Base-by-base conservation (phyloP, 2,113 vertebrate species). In the Alaudala cheleensis region DNA sequence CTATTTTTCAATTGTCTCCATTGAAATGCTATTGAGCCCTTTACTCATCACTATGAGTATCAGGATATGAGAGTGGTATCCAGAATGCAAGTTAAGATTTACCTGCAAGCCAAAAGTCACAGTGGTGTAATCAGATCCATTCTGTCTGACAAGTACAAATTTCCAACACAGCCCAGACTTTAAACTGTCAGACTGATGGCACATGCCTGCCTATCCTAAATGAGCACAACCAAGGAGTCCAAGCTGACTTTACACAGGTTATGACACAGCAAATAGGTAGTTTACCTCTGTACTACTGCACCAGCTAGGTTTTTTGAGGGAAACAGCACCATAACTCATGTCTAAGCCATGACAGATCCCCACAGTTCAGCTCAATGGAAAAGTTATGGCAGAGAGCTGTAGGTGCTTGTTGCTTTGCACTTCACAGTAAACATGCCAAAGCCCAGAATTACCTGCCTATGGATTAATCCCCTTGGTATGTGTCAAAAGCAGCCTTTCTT, bases 371-470 rank as follows among this genome's bases (percentile, higher is more conserved):
- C 60, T 86, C 25, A 2, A 4, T 19, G 33, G 71, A 85, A 77
- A 74, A 94, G 71, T 88, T 90, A 92, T 8, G 28, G 66, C 2
- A 1, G 29, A 39, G 50, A 88, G 49, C 70, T 4, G 3, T 21
- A 74, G 64, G 69, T 81, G 65, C 83, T 77, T 69, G 62, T 20
- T 94, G 72, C 69, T 93, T 93, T 94, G 72, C 76, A 50, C 58
- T 84, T 72, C 28, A 28, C 67, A 74, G 47, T 77, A 91, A 96
- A 94, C 56, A 69, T 62, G 77, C 49, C 92, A 64, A 77, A 81
- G 8, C 21, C 23, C 64, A 88, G 58, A 87, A 93, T 56, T 47
- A 92, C 85, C 51, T 80, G 51, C 74, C 81, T 80, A 56, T 26
- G 58, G 51, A 86, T 70, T 82, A 90, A 86, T 19, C 34, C 37